These are phyloP conservation scores for Luehdorfia chinensis DNA, from an alignment of 1,140 invertebrate species.

Conservation along the genomic window DNA sequence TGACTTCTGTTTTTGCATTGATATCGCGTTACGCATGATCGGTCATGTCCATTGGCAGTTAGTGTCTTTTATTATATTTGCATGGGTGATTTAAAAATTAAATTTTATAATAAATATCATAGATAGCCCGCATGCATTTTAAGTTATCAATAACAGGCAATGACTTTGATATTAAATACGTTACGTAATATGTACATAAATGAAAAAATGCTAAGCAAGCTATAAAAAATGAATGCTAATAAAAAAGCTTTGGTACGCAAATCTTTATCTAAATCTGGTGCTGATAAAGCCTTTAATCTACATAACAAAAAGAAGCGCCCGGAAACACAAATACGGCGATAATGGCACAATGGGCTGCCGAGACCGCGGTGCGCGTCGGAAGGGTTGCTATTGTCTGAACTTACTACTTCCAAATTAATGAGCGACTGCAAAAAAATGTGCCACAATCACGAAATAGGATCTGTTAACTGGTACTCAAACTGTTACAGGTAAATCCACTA, in stretches of 20 bases:
- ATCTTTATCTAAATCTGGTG: slow-evolving; percentile 48
- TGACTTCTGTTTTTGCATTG: slow-evolving; percentile 70
- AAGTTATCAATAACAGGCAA: too few species aligned
- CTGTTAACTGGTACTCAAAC: slow-evolving; percentile 48
- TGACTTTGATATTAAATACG: too few species aligned
- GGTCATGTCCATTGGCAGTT: slow-evolving; percentile 71
- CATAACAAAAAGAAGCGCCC: slow-evolving; percentile 70
- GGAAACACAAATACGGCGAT: slow-evolving; percentile 62
- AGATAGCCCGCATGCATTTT: slow-evolving; percentile 26
- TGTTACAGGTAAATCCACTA: slow-evolving; percentile 16
- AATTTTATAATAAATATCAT: slow-evolving; percentile 23
- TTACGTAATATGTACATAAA: too few species aligned
- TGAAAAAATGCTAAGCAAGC: too few species aligned
- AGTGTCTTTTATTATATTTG: slow-evolving; percentile 36
- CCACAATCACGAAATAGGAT: slow-evolving; percentile 68
- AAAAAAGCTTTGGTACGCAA: slow-evolving; percentile 35
- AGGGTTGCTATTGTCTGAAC: slow-evolving; percentile 65
- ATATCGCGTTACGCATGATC: slow-evolving; percentile 66
- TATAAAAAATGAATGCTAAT: slow-evolving; percentile 31
- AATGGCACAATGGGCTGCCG: slow-evolving; percentile 46
- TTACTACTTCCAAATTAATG: slow-evolving; percentile 73
- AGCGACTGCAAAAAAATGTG: slow-evolving; percentile 65
- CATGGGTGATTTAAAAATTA: slow-evolving; percentile 37
- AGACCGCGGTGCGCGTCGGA: slow-evolving; percentile 42
- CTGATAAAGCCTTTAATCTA: slow-evolving; percentile 66